Conservation (phyloP, 2,797 vertebrate species). For the Onychomys leucogaster region DNA sequence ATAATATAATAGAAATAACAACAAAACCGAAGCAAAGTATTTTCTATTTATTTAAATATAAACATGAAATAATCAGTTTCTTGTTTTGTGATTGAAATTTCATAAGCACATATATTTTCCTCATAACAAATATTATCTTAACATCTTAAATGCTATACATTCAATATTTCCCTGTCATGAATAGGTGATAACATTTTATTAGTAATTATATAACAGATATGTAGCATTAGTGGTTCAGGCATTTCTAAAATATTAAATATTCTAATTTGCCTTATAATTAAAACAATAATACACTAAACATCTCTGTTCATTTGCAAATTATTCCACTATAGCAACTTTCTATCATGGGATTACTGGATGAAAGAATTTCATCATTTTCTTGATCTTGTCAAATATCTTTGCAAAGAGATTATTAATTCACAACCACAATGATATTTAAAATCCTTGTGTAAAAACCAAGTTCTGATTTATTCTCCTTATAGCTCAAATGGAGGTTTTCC, state of each 20-base stretch:
- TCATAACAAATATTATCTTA: background rate
- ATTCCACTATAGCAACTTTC: conserved; percentile 1
- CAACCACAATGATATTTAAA: background rate
- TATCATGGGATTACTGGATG: background rate
- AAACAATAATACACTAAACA: background rate
- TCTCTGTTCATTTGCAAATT: background rate
- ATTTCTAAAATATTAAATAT: background rate
- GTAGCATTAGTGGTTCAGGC: background rate
- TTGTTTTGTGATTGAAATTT: background rate
- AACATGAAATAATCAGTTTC: background rate
- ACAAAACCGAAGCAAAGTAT: background rate
- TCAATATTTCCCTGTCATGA: background rate
- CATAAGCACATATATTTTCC: background rate
- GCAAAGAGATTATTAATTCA: background rate
- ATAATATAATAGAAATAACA: background rate
- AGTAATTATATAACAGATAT: background rate
- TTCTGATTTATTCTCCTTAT: background rate
- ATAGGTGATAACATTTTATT: background rate
- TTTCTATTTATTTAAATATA: background rate
- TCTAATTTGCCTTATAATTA: background rate
- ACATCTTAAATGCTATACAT: background rate
- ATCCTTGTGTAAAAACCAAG: background rate
- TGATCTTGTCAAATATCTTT: background rate
- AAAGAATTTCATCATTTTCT: conserved; percentile 33
- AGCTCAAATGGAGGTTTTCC: background rate